phyloP scores from a whole-genome alignment of 2,797 vertebrate genomes.

The Triplophysa bombifrons region DNA sequence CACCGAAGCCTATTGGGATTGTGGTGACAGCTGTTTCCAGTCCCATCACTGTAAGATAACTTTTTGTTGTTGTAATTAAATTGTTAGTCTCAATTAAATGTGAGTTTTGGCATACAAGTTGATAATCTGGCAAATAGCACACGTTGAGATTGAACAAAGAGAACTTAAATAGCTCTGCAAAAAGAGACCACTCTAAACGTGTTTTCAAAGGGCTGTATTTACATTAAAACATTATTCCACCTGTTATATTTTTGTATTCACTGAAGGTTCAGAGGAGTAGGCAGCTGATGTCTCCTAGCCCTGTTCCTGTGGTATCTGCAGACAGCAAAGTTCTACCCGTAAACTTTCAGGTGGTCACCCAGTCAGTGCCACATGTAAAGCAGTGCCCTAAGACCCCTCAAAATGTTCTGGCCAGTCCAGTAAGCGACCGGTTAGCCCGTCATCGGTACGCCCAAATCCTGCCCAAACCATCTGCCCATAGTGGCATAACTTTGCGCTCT shows the following conservation, averaged over 20 bases:
- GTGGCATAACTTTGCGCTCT: slow-evolving; percentile 87
- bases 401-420: slow-evolving; percentile 83
- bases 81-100: neutral
- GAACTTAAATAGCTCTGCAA: too few relatives aligned
- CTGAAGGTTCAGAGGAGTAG: slow-evolving; percentile 87
- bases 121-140: neutral
- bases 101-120: neutral
- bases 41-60: slow-evolving; percentile 86
- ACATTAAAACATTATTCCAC: neutral
- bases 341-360: slow-evolving; percentile 95
- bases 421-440: slow-evolving; percentile 88
- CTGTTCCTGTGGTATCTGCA: slow-evolving; percentile 77
- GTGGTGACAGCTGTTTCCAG: slow-evolving; percentile 91
- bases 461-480: slow-evolving; percentile 89
- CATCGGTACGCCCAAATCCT: slow-evolving; percentile 96
- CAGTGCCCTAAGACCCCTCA: slow-evolving; percentile 90
- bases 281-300: slow-evolving; percentile 88
- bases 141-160: too few relatives aligned
- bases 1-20: slow-evolving; percentile 94
- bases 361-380: slow-evolving; percentile 89
- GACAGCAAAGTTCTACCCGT: slow-evolving; percentile 92
- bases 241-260: slow-evolving; percentile 43
- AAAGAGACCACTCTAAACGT: too few relatives aligned
- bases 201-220: too few relatives aligned
- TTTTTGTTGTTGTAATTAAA: neutral